A percentile compares a stretch with the other conserved stretches of the same genome.
These are phyloP conservation scores for Gonatopus flavifemur DNA, from an alignment of 1,140 invertebrate species.

Conservation along the genomic window DNA sequence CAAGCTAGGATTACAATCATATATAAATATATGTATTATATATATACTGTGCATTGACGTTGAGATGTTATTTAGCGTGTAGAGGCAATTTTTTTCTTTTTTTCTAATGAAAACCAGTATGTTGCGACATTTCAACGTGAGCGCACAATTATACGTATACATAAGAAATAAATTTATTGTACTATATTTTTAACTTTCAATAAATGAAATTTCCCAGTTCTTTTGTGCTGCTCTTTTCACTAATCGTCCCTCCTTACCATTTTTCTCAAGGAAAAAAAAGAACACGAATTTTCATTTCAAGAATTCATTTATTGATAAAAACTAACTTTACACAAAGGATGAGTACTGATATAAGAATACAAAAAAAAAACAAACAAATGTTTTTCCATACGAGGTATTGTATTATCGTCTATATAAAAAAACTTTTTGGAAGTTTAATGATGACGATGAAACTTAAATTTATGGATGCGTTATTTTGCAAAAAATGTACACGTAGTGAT, in stretches of 20 bases:
- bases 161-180: slow-evolving; percentile 42
- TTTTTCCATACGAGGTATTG: slow-evolving; percentile 7
- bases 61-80: no score
- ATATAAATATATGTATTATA: slow-evolving; percentile 30
- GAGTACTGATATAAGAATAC: slow-evolving; percentile 19
- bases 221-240: slow-evolving; percentile 14
- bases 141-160: slow-evolving; percentile 23
- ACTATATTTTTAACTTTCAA: slow-evolving; percentile 55
- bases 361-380: slow-evolving; percentile 22
- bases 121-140: no score
- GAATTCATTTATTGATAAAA: slow-evolving; percentile 19
- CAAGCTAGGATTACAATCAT: slow-evolving; percentile 27
- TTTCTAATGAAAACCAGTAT: no score
- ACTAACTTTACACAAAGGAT: slow-evolving; percentile 30
- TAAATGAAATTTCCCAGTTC: slow-evolving; percentile 51
- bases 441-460: slow-evolving; percentile 19
- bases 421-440: slow-evolving; percentile 22
- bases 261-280: neutral
- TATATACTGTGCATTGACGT: no score
- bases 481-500: slow-evolving; percentile 33
- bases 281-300: neutral
- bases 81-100: slow-evolving; percentile 25
- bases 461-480: slow-evolving; percentile 14
- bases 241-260: neutral
- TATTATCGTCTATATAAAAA: slow-evolving; percentile 30